Evolutionary conservation across 2,797 vertebrate genomes (phyloP), one percentile per base, ranked within the genome.

Genomic region (Setipinna tenuifilis): DNA sequence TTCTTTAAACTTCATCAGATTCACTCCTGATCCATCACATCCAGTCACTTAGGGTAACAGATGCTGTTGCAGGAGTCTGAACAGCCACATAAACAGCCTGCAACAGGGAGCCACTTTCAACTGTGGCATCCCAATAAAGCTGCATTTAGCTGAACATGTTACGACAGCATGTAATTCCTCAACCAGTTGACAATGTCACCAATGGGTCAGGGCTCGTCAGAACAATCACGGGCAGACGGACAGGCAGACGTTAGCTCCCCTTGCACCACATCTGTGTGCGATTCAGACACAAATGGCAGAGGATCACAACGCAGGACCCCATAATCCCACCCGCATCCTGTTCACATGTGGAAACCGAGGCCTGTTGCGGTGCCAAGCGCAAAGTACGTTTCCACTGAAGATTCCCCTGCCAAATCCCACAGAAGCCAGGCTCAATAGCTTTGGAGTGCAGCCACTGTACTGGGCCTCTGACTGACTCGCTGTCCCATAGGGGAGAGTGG

Each of bases 311-410:
- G 35, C 31, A 41, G 71, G 41, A 78, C 71, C 71, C 58, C 35
- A 21, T 78, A 78, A 78, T 78, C 71, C 71, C 71, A 78, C 71
- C 19, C 17, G 31, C 71, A 44, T 78, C 71, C 71, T 78, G 71
- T 21, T 19, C 71, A 78, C 35, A 78, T 78, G 71, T 78, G 71
- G 71, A 78, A 44, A 21, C 31, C 35, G 6, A 78, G 31, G 31
- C 19, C 71, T 78, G 71, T 44, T 17, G 35, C 35, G 0, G 6
- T 78, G 71, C 71, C 71, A 78, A 44, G 17, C 35, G 16, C 71
- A 10, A 17, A 78, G 17, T 21, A 41, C 71, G 35, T 78, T 78
- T 78, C 71, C 71, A 78, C 71, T 78, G 71, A 78, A 78, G 71
- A 78, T 19, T 78, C 31, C 31, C 71, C 5, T 21, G 71, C 35